These are phyloP conservation scores for Phortica variegata DNA, from an alignment of 1,140 invertebrate genomes.

Conservation along the genomic window DNA sequence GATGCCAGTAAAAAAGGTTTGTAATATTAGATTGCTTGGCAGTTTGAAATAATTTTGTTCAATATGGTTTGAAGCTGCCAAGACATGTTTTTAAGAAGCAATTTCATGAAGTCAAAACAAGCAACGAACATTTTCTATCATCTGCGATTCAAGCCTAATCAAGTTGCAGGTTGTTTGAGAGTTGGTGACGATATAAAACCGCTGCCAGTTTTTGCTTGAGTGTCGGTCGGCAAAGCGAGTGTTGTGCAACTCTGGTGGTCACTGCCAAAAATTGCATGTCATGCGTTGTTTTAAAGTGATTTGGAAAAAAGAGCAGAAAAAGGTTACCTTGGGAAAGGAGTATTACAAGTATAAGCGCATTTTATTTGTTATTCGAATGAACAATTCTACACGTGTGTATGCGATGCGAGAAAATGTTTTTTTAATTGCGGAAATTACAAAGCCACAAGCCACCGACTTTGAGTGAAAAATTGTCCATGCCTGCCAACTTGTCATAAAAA, in stretches of 20 bases:
- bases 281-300: slow-evolving; percentile 6
- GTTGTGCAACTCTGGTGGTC: slow-evolving; percentile 18
- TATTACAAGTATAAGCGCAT: slow-evolving; percentile 27
- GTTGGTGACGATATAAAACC: no score
- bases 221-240: not conserved
- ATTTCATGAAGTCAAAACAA: no score
- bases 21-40: no score
- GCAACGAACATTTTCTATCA: no score
- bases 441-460: not conserved
- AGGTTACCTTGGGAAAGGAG: not conserved
- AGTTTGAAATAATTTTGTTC: no score
- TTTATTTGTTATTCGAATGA: slow-evolving; percentile 24
- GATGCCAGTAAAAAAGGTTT: no score
- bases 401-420: slow-evolving; percentile 53
- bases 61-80: no score
- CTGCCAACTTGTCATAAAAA: slow-evolving; percentile 49
- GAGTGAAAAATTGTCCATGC: slow-evolving; percentile 48
- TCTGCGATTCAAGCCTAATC: no score
- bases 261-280: slow-evolving; percentile 24
- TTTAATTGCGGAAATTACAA: slow-evolving; percentile 57
- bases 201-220: not conserved
- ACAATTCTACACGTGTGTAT: slow-evolving; percentile 27
- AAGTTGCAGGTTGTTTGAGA: no score
- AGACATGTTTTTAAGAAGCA: no score
- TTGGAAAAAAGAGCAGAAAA: slow-evolving; percentile 15